Conservation (phyloP, 1,140 invertebrate species). For the Drosophila sp. region DNA sequence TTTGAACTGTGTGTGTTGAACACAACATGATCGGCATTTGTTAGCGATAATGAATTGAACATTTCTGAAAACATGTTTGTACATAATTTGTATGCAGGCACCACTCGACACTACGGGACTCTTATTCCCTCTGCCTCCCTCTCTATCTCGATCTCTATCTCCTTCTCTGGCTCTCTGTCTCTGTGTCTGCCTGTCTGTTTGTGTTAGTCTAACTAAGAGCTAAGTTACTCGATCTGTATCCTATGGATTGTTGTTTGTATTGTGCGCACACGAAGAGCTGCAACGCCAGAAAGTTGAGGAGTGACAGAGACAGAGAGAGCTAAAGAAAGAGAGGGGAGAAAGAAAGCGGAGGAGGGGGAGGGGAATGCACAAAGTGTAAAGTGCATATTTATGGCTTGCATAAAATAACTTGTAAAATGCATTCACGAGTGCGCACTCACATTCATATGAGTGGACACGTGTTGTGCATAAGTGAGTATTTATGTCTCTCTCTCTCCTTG, state of each 20-base stretch:
- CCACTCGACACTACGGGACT: conserved; percentile 36
- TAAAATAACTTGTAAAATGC: conserved; percentile 83
- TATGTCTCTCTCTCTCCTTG: conserved; percentile 1
- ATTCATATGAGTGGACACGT: conserved; percentile 73
- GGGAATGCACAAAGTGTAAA: conserved; percentile 80
- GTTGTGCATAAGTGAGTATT: conserved; percentile 58
- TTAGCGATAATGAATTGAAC: conserved; percentile 84
- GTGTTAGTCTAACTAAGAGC: conserved; percentile 79
- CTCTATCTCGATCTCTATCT: conserved; percentile 16
- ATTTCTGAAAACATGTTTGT: conserved; percentile 84
- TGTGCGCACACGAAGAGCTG: conserved; percentile 32
- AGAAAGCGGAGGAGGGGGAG: neutral
- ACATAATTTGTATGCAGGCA: conserved; percentile 83
- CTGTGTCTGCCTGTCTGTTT: conserved; percentile 42
- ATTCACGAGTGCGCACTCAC: conserved; percentile 58
- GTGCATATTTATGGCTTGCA: conserved; percentile 83
- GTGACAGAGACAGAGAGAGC: neutral
- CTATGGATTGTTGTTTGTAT: conserved; percentile 61
- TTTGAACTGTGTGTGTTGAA: conserved; percentile 79
- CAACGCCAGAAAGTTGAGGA: conserved; percentile 12
- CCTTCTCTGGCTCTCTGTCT: conserved; percentile 35
- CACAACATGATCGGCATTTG: conserved; percentile 84
- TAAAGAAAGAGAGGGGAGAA: neutral
- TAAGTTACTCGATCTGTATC: conserved; percentile 63
- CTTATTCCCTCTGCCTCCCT: conserved; percentile 20